Conservation (phyloP, 2,113 vertebrate genomes). For the Neofelis nebulosa region DNA sequence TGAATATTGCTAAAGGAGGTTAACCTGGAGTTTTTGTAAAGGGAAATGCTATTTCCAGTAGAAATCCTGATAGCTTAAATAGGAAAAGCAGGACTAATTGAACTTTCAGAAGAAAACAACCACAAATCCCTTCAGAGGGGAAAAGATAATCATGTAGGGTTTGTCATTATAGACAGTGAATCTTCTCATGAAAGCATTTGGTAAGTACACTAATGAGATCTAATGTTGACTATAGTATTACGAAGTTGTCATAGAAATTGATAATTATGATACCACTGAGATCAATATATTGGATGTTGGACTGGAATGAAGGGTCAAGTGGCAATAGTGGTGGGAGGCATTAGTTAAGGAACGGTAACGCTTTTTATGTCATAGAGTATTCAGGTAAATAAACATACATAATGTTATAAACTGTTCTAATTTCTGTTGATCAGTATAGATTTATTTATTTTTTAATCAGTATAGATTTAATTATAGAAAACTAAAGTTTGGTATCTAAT, state of each 20-base stretch:
- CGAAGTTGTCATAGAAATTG: conserved; percentile 40
- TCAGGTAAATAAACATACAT: not conserved
- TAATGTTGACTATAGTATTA: not conserved
- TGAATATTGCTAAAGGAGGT: not conserved
- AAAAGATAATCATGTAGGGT: not conserved
- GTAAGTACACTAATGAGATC: conserved; percentile 20
- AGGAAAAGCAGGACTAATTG: not conserved
- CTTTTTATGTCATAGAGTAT: not conserved
- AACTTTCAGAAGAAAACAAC: not conserved
- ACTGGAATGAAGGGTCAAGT: conserved; percentile 12
- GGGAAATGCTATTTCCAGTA: not conserved
- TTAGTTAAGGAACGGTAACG: not conserved
- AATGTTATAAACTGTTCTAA: not conserved
- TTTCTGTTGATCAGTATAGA: not conserved
- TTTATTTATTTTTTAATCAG: not conserved
- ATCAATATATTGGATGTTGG: not conserved
- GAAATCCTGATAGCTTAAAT: not conserved
- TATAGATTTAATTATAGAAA: not conserved
- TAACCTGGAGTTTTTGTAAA: not conserved
- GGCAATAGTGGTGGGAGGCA: not conserved
- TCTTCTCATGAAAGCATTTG: conserved; percentile 44
- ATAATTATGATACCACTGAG: not conserved
- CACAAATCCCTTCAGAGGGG: not conserved
- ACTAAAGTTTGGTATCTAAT: not conserved
- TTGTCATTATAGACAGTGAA: conserved; percentile 42